Conservation (phyloP, 2,888 invertebrate species). For the Liodrosophila aerea region DNA sequence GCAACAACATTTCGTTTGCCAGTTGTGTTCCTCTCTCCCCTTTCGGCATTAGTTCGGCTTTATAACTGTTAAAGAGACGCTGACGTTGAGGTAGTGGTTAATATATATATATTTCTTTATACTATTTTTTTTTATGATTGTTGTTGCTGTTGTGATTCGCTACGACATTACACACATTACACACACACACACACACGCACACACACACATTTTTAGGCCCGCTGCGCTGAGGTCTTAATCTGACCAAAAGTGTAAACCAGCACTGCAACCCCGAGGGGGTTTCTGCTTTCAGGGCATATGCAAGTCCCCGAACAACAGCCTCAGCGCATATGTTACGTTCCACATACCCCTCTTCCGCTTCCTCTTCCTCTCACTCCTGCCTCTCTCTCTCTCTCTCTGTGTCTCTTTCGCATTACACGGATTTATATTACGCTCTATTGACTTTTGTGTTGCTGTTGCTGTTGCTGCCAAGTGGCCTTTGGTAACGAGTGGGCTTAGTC, state of each 20-base stretch:
- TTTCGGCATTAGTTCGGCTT: conserved; percentile 70
- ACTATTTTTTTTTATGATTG: conserved; percentile 58
- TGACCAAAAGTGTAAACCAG: conserved; percentile 80
- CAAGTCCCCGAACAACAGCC: conserved; percentile 25
- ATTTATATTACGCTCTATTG: conserved; percentile 79
- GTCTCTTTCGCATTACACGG: conserved; percentile 60
- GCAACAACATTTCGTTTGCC: conserved; percentile 23
- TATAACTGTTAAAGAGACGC: conserved; percentile 67
- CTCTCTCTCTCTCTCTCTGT: conserved; percentile 1
- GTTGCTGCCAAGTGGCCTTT: conserved; percentile 65
- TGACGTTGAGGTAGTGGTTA: conserved; percentile 68
- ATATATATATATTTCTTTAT: conserved; percentile 43
- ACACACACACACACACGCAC: conserved; percentile 2
- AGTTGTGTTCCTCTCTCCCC: conserved; percentile 2
- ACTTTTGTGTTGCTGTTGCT: conserved; percentile 62
- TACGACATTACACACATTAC: conserved; percentile 58
- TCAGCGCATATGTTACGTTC: conserved; percentile 40
- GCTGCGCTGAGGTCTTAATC: conserved; percentile 80
- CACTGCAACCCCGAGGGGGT: conserved; percentile 57
- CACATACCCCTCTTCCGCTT: conserved; percentile 9
- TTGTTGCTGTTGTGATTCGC: conserved; percentile 79
- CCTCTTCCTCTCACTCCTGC: neutral
- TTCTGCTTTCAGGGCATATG: conserved; percentile 56
- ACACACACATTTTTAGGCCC: conserved; percentile 16
- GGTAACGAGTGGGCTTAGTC: conserved; percentile 66